These are phyloP conservation scores for Poeciliopsis retropinna DNA, from an alignment of 2,113 vertebrate species.

Conservation along the genomic window DNA sequence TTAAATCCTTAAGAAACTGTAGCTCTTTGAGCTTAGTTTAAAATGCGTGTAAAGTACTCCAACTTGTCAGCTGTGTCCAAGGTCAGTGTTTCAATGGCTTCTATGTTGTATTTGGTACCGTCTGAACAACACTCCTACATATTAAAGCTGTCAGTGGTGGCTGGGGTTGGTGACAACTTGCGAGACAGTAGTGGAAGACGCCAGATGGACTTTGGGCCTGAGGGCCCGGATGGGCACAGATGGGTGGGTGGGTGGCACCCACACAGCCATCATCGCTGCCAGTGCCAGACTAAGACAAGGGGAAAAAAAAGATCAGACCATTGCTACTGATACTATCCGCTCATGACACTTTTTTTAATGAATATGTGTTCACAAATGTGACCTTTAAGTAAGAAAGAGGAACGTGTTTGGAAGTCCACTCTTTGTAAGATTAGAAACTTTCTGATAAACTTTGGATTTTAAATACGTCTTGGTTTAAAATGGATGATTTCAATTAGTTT, in stretches of 20 bases:
- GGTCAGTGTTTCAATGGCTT: neutral
- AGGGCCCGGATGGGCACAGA: slow-evolving; percentile 71
- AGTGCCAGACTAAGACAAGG: slow-evolving; percentile 34
- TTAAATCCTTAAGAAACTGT: neutral
- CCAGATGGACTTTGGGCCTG: slow-evolving; percentile 73
- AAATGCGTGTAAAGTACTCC: neutral
- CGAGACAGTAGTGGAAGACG: slow-evolving; percentile 73
- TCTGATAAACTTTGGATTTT: neutral
- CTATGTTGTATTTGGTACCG: neutral
- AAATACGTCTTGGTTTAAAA: neutral
- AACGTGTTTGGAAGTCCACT: no score
- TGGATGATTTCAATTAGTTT: neutral
- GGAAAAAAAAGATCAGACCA: slow-evolving; percentile 21
- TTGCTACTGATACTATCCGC: slow-evolving; percentile 37
- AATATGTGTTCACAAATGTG: slow-evolving; percentile 15
- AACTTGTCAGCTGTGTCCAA: neutral
- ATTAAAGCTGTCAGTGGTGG: slow-evolving; percentile 15
- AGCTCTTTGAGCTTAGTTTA: neutral
- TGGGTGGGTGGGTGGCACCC: slow-evolving; percentile 76
- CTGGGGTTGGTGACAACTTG: slow-evolving; percentile 70
- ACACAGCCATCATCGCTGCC: slow-evolving; percentile 47
- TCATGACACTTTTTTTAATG: slow-evolving; percentile 5
- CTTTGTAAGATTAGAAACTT: no score
- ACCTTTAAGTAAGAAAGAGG: slow-evolving; percentile 12
- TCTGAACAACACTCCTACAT: slow-evolving; percentile 14